Evolutionary conservation across 2,888 invertebrate species (phyloP).

Genomic region (Polymixis flavicincta): DNA sequence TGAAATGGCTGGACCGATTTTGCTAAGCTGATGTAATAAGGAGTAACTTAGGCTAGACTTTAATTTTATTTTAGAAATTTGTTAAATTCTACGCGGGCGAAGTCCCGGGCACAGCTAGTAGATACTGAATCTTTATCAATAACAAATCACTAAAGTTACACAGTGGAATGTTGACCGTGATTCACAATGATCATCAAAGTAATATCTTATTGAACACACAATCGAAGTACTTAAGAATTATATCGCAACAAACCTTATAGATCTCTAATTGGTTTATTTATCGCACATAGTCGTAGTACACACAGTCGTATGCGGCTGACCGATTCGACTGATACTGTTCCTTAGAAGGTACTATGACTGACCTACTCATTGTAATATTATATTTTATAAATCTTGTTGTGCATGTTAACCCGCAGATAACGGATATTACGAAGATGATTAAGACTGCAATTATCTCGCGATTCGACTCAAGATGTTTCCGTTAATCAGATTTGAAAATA

Average conservation of each 20-base stretch:
- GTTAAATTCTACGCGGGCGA: too few species aligned
- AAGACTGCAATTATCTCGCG: background rate
- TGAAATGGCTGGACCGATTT: too few species aligned
- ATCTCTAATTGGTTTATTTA: slow-evolving; percentile 2
- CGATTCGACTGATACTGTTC: background rate
- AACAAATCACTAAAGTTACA: background rate
- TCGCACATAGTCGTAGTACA: background rate
- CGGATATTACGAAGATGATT: background rate
- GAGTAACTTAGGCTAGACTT: too few species aligned
- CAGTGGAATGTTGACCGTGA: background rate
- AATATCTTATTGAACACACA: background rate
- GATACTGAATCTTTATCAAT: background rate
- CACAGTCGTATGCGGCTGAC: background rate
- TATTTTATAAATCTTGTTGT: background rate
- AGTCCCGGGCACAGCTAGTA: too few species aligned
- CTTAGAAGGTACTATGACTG: background rate
- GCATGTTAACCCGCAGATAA: background rate
- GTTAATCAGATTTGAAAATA: background rate
- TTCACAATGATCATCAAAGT: background rate
- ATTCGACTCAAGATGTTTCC: background rate
- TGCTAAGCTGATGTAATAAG: too few species aligned
- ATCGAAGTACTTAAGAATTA: background rate
- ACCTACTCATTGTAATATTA: background rate
- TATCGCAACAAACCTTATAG: background rate
- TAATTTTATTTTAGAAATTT: too few species aligned